Percentiles rank a stretch among this genome's conserved stretches.
Evolutionary conservation across 2,888 invertebrate species (phyloP).

Genomic region (Dendrolimus houi): DNA sequence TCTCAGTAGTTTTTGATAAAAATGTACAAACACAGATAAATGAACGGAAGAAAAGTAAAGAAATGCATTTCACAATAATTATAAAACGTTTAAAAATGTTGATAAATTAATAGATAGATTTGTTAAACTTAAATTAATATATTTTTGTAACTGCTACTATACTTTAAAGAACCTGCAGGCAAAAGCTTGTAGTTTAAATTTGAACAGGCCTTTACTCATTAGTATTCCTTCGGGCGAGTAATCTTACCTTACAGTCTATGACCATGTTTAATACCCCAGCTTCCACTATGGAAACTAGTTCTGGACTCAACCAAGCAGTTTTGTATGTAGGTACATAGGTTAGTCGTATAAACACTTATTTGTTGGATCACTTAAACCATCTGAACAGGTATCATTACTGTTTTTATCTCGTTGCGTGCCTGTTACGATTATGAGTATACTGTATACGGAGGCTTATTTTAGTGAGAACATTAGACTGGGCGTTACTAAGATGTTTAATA

Average conservation of each 20-base stretch:
- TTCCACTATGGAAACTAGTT: slow-evolving; percentile 46
- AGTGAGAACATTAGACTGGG: not conserved
- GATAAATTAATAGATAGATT: too few species aligned
- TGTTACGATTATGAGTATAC: not conserved
- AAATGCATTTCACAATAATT: too few species aligned
- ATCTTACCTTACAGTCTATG: slow-evolving; percentile 41
- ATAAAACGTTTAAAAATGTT: too few species aligned
- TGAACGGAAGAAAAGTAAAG: too few species aligned
- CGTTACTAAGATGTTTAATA: not conserved
- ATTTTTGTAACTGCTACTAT: slow-evolving; percentile 33
- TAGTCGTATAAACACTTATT: slow-evolving; percentile 28
- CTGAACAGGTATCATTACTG: not conserved
- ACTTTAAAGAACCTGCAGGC: slow-evolving; percentile 23
- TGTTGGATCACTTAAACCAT: slow-evolving; percentile 19
- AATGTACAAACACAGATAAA: too few species aligned
- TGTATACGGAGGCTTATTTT: not conserved
- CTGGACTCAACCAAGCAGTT: slow-evolving; percentile 25
- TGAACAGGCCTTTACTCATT: slow-evolving; percentile 32
- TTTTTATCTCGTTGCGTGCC: not conserved
- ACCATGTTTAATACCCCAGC: slow-evolving; percentile 44
- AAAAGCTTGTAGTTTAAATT: too few species aligned
- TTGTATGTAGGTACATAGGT: slow-evolving; percentile 26
- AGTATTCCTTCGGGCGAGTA: slow-evolving; percentile 48
- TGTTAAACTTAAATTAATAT: too few species aligned
- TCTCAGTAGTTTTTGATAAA: too few species aligned